Evolutionary conservation across 2,113 vertebrate genomes (phyloP), one percentile per base, ranked within the genome.

Genomic region (Axis porcinus): DNA sequence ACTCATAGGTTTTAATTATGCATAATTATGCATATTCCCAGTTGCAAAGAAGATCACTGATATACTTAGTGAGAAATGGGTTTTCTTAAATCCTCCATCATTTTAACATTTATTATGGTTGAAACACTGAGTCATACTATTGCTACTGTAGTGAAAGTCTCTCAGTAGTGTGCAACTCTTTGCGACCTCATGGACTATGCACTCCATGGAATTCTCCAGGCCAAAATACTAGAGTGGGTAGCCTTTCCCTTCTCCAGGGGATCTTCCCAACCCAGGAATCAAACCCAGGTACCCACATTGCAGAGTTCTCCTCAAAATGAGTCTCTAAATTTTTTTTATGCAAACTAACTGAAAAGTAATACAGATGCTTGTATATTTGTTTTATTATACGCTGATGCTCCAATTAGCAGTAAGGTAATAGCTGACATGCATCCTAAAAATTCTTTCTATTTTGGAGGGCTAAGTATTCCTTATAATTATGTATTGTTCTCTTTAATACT

Each of bases 291-390:
- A 40, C 54, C 17, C 54, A 21, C 54, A 55, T 19, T 55, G 54
- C 21, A 58, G 23, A 58, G 79, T 92, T 19, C 97, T n/a, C 47
- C 36, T 96, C 67, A 64, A 97, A 97, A 50, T 84, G 40, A 88
- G 12, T 52, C 15, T 85, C 7, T 11, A 1, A 19, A 54, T 94
- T 40, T 96, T 87, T 16, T 47, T 5, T 79, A 2, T 30, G 82
- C 27, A 91, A 91, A 86, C 43, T 70, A 88, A 58, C 8, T 93
- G 82, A 97, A 97, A 98, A 19, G 76, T 45, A 98, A 97, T 70
- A 58, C 12, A 94, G 55, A 89, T 95, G 21, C 70, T 96, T 89
- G 27, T 62, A 14, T 91, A 57, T 85, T 86, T 62, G 40, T 19
- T 85, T 97, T 95, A 89, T 84, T 90, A 84, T 54, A n/a, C 2